Conservation (phyloP, 2,888 invertebrate species). For the Lysandra bellargus region DNA sequence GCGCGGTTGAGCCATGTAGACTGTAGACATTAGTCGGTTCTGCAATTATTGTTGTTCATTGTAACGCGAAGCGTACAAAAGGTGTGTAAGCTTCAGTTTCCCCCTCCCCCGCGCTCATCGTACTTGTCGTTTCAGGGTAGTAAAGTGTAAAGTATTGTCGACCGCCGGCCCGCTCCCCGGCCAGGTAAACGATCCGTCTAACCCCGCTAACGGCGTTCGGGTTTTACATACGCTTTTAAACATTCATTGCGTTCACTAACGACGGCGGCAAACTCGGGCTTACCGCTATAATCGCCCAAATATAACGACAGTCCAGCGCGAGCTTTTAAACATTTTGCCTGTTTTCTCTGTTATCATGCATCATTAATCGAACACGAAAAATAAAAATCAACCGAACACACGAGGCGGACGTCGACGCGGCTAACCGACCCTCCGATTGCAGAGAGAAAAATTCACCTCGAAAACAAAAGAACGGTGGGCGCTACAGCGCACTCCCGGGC, state of each 20-base stretch:
- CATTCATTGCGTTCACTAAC: not conserved
- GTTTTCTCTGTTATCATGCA: not conserved
- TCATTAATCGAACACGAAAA: conserved; percentile 2
- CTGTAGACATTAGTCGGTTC: not conserved
- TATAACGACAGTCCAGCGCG: not conserved
- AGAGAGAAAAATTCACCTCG: conserved; percentile 74
- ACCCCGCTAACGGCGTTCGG: conserved; percentile 3
- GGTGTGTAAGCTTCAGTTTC: not conserved
- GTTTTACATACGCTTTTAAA: conserved; percentile 4
- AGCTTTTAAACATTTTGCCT: not conserved
- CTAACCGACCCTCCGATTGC: conserved; percentile 52
- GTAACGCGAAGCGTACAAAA: not conserved
- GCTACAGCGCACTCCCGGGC: conserved; percentile 65
- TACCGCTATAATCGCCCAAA: not conserved
- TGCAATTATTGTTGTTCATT: not conserved
- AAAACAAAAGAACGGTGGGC: conserved; percentile 57
- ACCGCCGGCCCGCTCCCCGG: conserved; percentile 32
- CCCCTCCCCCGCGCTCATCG: not conserved
- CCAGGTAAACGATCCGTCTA: conserved; percentile 39
- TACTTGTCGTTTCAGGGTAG: conserved; percentile 40
- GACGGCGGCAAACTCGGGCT: not conserved
- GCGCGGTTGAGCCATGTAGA: not conserved
- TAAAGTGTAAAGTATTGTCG: conserved; percentile 41
- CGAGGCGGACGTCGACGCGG: conserved; percentile 22
- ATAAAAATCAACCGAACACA: not conserved